A percentile compares a stretch with the other conserved stretches of the same genome.
Conservation (phyloP, 1,140 invertebrate species). For the Drosophila triauraria region DNA sequence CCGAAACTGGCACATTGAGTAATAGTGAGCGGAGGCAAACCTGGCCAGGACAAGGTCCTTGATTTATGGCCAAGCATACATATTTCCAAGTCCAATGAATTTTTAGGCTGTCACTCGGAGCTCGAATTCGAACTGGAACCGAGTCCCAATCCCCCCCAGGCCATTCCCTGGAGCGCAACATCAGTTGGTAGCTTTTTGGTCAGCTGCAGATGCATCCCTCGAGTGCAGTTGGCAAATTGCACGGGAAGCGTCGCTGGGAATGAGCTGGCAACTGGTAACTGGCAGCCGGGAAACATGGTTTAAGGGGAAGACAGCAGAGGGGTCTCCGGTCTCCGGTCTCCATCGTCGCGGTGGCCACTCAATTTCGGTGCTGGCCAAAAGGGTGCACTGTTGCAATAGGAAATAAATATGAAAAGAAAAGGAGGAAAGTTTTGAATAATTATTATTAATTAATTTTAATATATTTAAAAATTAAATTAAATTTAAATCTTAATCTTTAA, state of each 20-base stretch:
- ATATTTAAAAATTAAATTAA: too few species aligned
- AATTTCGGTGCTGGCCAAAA: constrained; percentile 27
- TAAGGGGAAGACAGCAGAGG: constrained; percentile 1
- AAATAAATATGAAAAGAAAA: too few species aligned
- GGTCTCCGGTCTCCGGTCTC: neutral
- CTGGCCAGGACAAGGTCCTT: constrained; percentile 1
- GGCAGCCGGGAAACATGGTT: constrained; percentile 4
- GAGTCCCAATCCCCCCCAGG: neutral
- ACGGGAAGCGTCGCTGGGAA: constrained; percentile 26
- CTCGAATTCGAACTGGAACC: neutral
- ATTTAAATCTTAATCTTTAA: too few species aligned
- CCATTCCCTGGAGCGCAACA: constrained; percentile 1
- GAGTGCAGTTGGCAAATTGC: constrained; percentile 67
- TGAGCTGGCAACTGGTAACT: constrained; percentile 9
- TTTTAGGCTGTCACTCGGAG: constrained; percentile 15
- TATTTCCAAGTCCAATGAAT: constrained; percentile 7
- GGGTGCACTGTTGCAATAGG: constrained; percentile 1
- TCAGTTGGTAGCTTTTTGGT: constrained; percentile 34
- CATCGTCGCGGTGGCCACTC: constrained; percentile 60
- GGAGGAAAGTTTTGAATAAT: too few species aligned
- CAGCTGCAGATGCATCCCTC: constrained; percentile 59
- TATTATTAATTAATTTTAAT: too few species aligned
- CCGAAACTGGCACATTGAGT: constrained; percentile 4
- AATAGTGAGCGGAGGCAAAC: constrained; percentile 15
- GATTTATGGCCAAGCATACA: constrained; percentile 50